Evolutionary conservation across 1,140 invertebrate genomes (phyloP).

Genomic region (Drosophila gunungcola): DNA sequence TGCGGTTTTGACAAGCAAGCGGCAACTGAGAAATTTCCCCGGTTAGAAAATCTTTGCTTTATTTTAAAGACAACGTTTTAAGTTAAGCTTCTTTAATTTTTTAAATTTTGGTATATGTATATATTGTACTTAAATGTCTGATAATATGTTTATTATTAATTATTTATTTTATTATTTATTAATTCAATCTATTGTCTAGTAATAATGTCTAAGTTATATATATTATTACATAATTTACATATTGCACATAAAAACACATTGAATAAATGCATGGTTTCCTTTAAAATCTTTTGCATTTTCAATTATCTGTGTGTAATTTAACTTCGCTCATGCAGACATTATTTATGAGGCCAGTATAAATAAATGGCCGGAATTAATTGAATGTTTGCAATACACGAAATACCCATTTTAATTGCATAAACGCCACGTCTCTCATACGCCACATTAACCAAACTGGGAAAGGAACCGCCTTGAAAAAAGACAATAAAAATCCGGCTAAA

Average conservation of each 20-base stretch:
- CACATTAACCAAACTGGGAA: constrained; percentile 47
- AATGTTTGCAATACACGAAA: constrained; percentile 15
- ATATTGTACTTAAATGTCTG: too few relatives aligned
- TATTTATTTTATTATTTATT: too few relatives aligned
- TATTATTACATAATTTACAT: too few relatives aligned
- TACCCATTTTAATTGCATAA: constrained; percentile 50
- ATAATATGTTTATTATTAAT: too few relatives aligned
- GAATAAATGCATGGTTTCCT: background rate
- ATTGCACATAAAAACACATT: too few relatives aligned
- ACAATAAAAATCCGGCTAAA: constrained; percentile 13
- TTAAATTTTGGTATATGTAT: too few relatives aligned
- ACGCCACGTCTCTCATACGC: constrained; percentile 53
- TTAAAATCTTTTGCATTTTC: background rate
- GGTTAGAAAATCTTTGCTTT: background rate
- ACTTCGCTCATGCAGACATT: background rate
- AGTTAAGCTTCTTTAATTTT: too few relatives aligned
- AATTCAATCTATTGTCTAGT: too few relatives aligned
- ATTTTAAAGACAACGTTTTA: too few relatives aligned
- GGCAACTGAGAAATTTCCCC: background rate
- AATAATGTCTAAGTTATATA: too few relatives aligned
- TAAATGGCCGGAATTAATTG: constrained; percentile 7
- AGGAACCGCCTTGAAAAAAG: constrained; percentile 6
- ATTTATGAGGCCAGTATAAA: constrained; percentile 1
- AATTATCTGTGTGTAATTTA: background rate
- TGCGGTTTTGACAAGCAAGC: background rate